phyloP scores from a whole-genome alignment of 2,797 vertebrate genomes.

The Scomberomorus guttatus region DNA sequence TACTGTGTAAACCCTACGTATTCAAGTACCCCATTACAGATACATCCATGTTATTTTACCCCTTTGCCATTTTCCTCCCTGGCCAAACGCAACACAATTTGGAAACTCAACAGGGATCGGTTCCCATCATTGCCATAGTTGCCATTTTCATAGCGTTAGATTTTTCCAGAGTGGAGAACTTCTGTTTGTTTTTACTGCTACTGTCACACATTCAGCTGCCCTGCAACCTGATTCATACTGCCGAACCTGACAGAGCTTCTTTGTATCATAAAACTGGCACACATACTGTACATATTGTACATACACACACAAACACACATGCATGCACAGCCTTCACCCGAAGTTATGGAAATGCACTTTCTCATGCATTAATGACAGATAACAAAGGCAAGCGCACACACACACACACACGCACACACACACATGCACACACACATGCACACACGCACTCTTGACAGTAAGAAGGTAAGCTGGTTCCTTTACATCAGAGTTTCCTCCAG shows the following conservation, averaged over 20 bases:
- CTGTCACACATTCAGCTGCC: slow-evolving; percentile 78
- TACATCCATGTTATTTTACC: slow-evolving; percentile 79
- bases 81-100: slow-evolving; percentile 77
- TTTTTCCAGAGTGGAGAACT: slow-evolving; percentile 82
- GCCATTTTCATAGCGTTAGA: slow-evolving; percentile 77
- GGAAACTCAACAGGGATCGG: slow-evolving; percentile 79
- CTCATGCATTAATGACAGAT: slow-evolving; percentile 35
- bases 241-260: slow-evolving; percentile 73
- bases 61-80: slow-evolving; percentile 69
- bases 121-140: slow-evolving; percentile 80
- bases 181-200: slow-evolving; percentile 83
- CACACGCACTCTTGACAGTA: slow-evolving; percentile 43
- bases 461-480: slow-evolving; percentile 60
- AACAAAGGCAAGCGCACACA: slow-evolving; percentile 30
- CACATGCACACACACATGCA: background rate
- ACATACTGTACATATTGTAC: slow-evolving; percentile 32
- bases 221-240: slow-evolving; percentile 68
- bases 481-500: slow-evolving; percentile 74
- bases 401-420: background rate
- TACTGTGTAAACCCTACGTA: slow-evolving; percentile 50
- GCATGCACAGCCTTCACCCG: background rate
- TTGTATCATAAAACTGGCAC: slow-evolving; percentile 70
- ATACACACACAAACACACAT: background rate
- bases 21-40: slow-evolving; percentile 69
- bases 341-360: slow-evolving; percentile 42